Evolutionary conservation across 2,888 invertebrate species (phyloP), one percentile per base, ranked within the genome.

Genomic region (Tyria jacobaeae): DNA sequence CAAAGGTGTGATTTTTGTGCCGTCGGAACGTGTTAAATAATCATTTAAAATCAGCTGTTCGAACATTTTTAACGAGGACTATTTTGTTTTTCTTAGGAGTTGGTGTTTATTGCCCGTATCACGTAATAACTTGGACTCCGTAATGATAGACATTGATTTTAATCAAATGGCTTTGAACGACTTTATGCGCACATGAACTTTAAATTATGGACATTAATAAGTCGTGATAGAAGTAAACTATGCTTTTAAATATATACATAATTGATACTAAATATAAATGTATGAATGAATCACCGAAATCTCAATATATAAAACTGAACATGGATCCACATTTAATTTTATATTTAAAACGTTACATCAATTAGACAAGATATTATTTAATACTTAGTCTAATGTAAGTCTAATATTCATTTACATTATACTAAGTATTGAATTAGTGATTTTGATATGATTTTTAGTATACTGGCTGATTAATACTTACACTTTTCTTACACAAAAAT

Each of bases 1-100:
- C 84, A 86, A 91, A 91, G 90, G 91, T 92, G 91, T 92, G 91
- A 92, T 91, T 91, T 92, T 77, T 82, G 80, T 79, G 76, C 78
- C 83, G 80, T 81, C 82, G 84, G 85, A 85, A 88, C 88, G 91
- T 91, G 92, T 89, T 88, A 90, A 87, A 87, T 89, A 89, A 91
- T 90, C 87, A 89, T 89, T 87, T 83, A 82, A 86, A 89, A 87
- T 87, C 84, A 85, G 79, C 80, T 81, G 62, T 64, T 79, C 75
- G 75, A 78, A 83, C 74, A 66, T 79, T 78, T 72, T 80, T 77
- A 80, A 78, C 70, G 73, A 75, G 60, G 72, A 79, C 80, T 82
- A 83, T 84, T 86, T 73, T 65, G 63, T 76, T 85, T 79, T 76
- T 80, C 80, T 81, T 72, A 66, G 15, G 78, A 78, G 79, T 72